Evolutionary conservation across 2,888 invertebrate genomes (phyloP), one percentile per base, ranked within the genome.

Genomic region (Tipula confusa): DNA sequence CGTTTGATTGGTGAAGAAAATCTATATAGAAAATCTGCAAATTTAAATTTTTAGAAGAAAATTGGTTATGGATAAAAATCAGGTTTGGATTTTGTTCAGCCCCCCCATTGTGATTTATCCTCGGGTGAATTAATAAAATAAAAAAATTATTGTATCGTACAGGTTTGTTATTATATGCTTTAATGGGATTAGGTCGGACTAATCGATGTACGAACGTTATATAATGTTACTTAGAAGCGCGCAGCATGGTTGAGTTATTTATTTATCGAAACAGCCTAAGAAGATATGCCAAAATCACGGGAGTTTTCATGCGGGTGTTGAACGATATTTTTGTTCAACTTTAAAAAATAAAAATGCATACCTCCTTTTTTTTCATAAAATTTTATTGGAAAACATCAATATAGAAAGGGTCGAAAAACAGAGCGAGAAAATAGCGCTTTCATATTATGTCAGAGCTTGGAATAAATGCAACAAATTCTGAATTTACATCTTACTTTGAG

Each of bases 101-200:
- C 24, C 64, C 24, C 64, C 64, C 64, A 24, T 24, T 24, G 64
- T 11, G 24, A 64, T 24, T 48, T 48, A 48, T 64, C 64, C 64
- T 64, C 64, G 64, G 24, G 64, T n/a, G n/a, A 18, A 64, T 43
- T 64, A 64, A 64, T 64, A 64, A 64, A n/a, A n/a, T n/a, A n/a
- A n/a, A n/a, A 43, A 43, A 64, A 64, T 64, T 64, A 64, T 64
- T 64, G 24, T 64, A 64, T 64, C 24, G 18, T 64, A 64, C 64
- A 64, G 64, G 64, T 64, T 64, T 64, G 64, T 64, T 64, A n/a
- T n/a, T n/a, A n/a, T 64, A 64, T 64, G 64, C 64, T 64, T 64
- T 64, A n/a, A 64, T 64, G 64, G 64, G 64, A 64, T 64, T 64
- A 64, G n/a, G 64, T 18, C 64, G 64, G 24, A 64, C 24, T 64